Evolutionary conservation across 2,888 invertebrate genomes (phyloP).

Genomic region (Lutraria lutraria): DNA sequence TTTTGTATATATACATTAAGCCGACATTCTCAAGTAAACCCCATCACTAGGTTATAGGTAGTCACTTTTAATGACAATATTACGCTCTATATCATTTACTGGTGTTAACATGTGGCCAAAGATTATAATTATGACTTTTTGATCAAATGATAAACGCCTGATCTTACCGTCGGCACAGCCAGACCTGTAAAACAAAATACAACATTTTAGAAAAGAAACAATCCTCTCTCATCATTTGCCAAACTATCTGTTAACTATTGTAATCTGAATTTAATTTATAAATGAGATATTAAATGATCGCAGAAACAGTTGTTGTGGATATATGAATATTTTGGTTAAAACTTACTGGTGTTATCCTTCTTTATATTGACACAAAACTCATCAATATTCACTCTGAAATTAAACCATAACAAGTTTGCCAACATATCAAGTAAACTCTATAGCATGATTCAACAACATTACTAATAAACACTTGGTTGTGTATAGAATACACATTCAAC

Average conservation of each 20-base stretch:
- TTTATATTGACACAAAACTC: conserved; percentile 37
- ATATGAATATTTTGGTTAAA: not conserved
- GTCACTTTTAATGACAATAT: no score
- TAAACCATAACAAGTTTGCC: not conserved
- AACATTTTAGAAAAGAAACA: not conserved
- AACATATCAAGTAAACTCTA: no score
- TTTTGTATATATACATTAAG: no score
- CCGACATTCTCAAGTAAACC: no score
- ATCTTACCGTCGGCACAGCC: not conserved
- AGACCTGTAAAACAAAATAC: not conserved
- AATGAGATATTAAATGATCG: not conserved
- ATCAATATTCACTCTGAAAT: conserved; percentile 53
- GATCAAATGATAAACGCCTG: not conserved
- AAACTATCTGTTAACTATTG: not conserved
- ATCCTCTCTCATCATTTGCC: not conserved
- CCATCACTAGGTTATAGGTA: no score
- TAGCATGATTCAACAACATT: no score
- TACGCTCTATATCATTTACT: no score
- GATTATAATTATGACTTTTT: no score
- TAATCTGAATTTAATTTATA: not conserved
- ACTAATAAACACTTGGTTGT: no score
- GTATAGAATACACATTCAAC: no score
- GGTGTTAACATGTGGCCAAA: no score
- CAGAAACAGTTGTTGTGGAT: not conserved
- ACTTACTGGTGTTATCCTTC: conserved; percentile 13